Evolutionary conservation across 92 coral and sea anemone species (phyloP).

Genomic region (Palythoa heliodiscus): DNA sequence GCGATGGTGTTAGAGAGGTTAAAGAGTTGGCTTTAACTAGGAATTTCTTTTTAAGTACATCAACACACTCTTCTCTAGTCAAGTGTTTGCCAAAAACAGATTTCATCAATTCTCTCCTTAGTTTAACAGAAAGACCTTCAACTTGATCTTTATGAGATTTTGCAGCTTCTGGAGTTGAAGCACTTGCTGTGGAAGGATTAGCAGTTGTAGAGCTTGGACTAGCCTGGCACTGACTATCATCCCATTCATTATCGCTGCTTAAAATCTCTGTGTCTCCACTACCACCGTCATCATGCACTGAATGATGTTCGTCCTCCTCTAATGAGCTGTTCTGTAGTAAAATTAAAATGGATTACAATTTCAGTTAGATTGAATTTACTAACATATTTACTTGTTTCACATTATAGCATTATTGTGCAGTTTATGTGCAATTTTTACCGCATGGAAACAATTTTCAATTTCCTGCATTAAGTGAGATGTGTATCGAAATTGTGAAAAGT

Average conservation of each 20-base stretch:
- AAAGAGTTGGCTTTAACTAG: background rate
- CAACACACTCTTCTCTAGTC: background rate
- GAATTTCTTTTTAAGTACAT: background rate
- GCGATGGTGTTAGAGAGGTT: background rate
- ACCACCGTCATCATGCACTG: background rate
- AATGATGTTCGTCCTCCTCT: background rate
- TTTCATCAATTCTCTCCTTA: background rate
- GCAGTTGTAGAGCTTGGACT: background rate
- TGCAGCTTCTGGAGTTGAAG: conserved; percentile 1
- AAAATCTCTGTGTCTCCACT: conserved; percentile 1
- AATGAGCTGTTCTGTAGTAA: background rate
- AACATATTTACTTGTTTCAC: too few relatives aligned
- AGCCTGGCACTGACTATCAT: background rate
- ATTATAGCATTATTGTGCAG: too few relatives aligned
- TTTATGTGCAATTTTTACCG: too few relatives aligned
- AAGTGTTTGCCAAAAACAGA: background rate
- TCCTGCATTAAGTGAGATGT: too few relatives aligned
- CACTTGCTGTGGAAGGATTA: background rate
- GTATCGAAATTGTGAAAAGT: too few relatives aligned
- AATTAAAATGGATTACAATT: too few relatives aligned
- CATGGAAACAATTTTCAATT: too few relatives aligned
- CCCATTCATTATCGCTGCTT: background rate
- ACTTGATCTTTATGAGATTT: background rate
- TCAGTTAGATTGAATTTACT: too few relatives aligned
- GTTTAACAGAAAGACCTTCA: background rate